Conservation (phyloP, 92 coral and sea anemone genomes). For the Porites rus region DNA sequence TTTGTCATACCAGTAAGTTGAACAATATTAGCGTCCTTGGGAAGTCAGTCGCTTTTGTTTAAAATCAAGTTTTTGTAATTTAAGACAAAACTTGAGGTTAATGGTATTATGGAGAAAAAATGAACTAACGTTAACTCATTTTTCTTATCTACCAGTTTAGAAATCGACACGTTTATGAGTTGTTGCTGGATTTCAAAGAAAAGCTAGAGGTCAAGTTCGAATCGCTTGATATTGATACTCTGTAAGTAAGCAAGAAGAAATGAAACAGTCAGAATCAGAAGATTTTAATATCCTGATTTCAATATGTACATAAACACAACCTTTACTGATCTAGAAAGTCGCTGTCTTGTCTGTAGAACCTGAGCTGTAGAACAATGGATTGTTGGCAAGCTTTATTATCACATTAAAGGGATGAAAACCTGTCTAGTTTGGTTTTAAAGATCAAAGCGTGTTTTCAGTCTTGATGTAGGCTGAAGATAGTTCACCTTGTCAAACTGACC, state of each 20-base stretch:
- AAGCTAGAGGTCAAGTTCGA: constrained; percentile 74
- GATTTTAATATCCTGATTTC: no score
- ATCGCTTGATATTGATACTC: not conserved
- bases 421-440: not conserved
- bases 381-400: not conserved
- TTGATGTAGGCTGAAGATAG: not conserved
- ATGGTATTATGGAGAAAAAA: no score
- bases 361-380: constrained; percentile 2
- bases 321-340: not conserved
- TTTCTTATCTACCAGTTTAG: constrained; percentile 55
- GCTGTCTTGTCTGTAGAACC: constrained; percentile 15
- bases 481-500: not conserved
- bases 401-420: not conserved
- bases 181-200: constrained; percentile 70
- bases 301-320: not conserved
- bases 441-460: not conserved
- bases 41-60: no score
- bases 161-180: constrained; percentile 78
- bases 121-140: no score
- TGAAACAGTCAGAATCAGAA: no score
- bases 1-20: constrained; percentile 64
- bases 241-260: constrained; percentile 18
- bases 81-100: no score
- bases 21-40: not conserved
- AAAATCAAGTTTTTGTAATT: no score